Evolutionary conservation across 2,888 invertebrate genomes (phyloP).

Genomic region (Watsonalla binaria): DNA sequence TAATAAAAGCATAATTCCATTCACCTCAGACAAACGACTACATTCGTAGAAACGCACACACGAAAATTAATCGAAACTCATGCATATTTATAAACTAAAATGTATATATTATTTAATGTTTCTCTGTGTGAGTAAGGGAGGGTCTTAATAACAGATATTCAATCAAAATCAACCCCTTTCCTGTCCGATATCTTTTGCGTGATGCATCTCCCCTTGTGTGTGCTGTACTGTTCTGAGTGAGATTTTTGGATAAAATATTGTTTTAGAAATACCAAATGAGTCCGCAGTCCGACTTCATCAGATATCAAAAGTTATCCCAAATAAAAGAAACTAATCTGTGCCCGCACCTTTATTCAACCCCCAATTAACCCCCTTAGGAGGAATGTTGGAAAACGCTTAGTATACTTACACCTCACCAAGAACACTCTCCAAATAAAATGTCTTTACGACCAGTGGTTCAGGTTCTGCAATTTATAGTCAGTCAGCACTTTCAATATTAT

Average conservation of each 20-base stretch:
- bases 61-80: constrained; percentile 65
- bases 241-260: not conserved
- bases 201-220: constrained; percentile 63
- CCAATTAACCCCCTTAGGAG: too few species aligned
- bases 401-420: too few species aligned
- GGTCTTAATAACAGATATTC: constrained; percentile 78
- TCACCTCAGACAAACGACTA: constrained; percentile 24
- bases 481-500: too few species aligned
- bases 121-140: constrained; percentile 59
- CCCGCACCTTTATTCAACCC: too few species aligned
- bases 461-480: too few species aligned
- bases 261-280: not conserved
- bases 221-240: constrained; percentile 29
- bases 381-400: too few species aligned
- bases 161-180: constrained; percentile 76
- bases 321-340: too few species aligned
- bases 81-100: constrained; percentile 75
- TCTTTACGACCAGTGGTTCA: too few species aligned
- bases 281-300: too few species aligned
- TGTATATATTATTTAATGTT: constrained; percentile 73
- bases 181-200: constrained; percentile 72
- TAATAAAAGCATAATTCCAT: not conserved
- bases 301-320: too few species aligned
- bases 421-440: too few species aligned
- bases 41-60: constrained; percentile 38